Base-by-base conservation (phyloP, 2,113 vertebrate genomes). In the Sander lucioperca region DNA sequence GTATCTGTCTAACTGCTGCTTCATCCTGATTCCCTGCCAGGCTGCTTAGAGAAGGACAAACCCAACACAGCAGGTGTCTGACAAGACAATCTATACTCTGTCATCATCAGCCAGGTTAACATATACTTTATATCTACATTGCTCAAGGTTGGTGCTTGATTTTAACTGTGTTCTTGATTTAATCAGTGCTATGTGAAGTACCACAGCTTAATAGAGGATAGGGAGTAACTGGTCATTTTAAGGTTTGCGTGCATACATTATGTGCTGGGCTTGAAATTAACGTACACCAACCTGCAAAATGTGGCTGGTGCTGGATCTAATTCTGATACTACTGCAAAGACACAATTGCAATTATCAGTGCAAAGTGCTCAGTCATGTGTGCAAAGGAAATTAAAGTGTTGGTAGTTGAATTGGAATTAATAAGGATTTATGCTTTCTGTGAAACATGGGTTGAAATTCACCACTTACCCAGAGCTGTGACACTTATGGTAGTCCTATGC, bases 41-140 rank as follows among this genome's bases (percentile, higher is more conserved):
- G 66, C 36, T 23, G 79, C 65, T 43, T 70, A 70, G 67, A 83
- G 36, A 81, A 43, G 39, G 53, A 79, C 69, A 47, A 79, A 50
- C 36, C 72, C 78, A 65, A 61, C 59, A 73, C n/a, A 85, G 67
- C 53, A 79, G 56, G 54, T 80, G 82, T 78, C 51, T 88, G 86
- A 91, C 82, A 76, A 80, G 81, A 78, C 77, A 71, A 84, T 87
- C 74, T 53, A 16, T 33, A 63, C 58, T 5, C 61, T 68, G 75
- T 72, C 84, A 77, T 39, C 72, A 50, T 77, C 72, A 67, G 57
- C 63, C 70, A 54, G 61, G 63, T 84, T 89, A 47, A 84, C 79
- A 73, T 45, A 79, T 47, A 67, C 48, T 58, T 6, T 53, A 33
- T 45, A 51, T 18, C 33, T 18, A 18, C 3, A 77, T 59, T 43